Evolutionary conservation across 2,888 invertebrate species (phyloP), one percentile per base, ranked within the genome.

Genomic region (Drosophila putrida): DNA sequence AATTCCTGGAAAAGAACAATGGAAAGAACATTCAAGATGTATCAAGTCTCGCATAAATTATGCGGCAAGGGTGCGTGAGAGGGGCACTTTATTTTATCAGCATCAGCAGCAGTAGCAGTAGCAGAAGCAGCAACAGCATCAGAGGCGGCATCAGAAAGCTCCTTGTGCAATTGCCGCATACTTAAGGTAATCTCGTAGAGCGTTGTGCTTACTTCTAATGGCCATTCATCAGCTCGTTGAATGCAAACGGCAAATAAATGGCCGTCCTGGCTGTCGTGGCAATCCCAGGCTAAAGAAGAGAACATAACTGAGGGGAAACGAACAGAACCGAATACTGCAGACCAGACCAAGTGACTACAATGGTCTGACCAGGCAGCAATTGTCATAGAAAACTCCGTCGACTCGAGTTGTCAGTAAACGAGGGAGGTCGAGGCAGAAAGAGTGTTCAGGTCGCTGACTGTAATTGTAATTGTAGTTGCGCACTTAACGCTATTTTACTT

Each of bases 231-330:
- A 85, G 83, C 83, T 75, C 74, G 77, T 86, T 88, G 80, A 83
- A 83, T 88, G 88, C 85, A 83, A 83, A 88, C 85, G 86, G 88
- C 85, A 83, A 85, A 84, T 77, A 87, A 83, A 87, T 82, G 85
- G 87, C 28, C 1, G 63, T 47, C 41, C 54, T 36, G 60, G 31
- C 33, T 25, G 54, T 54, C 54, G 33, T 43, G 33, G 25, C 43
- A 15, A 20, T 46, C 35, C 54, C 36, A 31, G 39, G 44, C 51
- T 15, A 59, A 41, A 33, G 58, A 49, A 61, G 58, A 53, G 43
- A 43, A 44, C 50, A 54, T 43, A 47, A 41, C 44, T 27, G 35
- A 4, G 51, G 28, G 28, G 39, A 43, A 47, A 41, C 51, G 44
- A 44, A 41, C 33, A 9, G 38, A 8, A 35, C 15, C 28, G 55